Conservation (phyloP, 2,113 vertebrate genomes). For the Platysternon megacephalum region DNA sequence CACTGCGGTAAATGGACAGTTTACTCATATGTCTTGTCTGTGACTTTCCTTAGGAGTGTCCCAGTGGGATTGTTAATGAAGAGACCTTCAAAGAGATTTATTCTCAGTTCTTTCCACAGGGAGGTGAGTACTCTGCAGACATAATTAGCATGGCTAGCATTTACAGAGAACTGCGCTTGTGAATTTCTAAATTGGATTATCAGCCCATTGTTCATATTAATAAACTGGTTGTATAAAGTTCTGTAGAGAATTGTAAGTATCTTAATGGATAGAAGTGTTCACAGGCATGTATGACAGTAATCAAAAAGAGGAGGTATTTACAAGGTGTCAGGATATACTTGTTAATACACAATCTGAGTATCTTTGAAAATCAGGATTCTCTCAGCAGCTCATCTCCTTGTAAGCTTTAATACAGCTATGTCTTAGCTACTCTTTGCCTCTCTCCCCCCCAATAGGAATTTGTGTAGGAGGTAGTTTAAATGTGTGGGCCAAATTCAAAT, state of each 20-base stretch:
- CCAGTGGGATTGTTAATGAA: conserved; percentile 97
- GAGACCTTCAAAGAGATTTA: conserved; percentile 99
- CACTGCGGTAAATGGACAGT: neutral
- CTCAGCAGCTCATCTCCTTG: neutral
- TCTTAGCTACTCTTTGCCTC: neutral
- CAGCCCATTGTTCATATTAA: neutral
- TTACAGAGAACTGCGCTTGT: neutral
- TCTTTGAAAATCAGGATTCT: neutral
- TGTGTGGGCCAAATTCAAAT: neutral
- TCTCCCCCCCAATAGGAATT: neutral
- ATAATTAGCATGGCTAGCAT: conserved; percentile 5
- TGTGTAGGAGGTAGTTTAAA: neutral
- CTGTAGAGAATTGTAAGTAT: neutral
- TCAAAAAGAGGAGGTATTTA: neutral
- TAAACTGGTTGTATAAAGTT: neutral
- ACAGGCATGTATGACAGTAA: neutral
- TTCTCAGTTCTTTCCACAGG: conserved; percentile 97
- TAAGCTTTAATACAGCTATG: neutral
- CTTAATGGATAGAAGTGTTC: neutral
- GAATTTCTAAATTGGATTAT: conserved; percentile 1
- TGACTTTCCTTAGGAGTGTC: conserved; percentile 87
- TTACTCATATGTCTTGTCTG: conserved; percentile 47
- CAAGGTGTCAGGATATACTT: neutral
- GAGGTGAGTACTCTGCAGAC: conserved; percentile 83
- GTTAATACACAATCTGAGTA: neutral